Percentiles rank a stretch among this genome's conserved stretches.
phyloP scores from a whole-genome alignment of 1,140 invertebrate genomes.

The Paraescarpia echinospica region DNA sequence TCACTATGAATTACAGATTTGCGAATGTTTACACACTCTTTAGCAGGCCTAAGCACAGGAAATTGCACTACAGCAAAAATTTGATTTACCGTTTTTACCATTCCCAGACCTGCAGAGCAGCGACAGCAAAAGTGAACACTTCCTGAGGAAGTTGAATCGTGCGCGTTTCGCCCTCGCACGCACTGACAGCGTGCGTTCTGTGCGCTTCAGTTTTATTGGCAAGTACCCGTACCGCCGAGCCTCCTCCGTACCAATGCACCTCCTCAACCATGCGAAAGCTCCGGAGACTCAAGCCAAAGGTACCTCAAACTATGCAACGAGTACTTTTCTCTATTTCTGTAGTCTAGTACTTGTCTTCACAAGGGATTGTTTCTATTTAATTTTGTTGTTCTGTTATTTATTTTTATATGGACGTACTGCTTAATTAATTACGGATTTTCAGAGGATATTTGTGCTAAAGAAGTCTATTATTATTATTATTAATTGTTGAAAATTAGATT shows the following conservation, averaged over 20 bases:
- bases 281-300: constrained; percentile 69
- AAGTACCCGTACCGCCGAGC: constrained; percentile 96
- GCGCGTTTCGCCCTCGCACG: constrained; percentile 84
- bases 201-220: constrained; percentile 85
- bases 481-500: too few species aligned
- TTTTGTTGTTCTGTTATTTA: too few species aligned
- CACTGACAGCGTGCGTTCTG: constrained; percentile 70
- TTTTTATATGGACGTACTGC: constrained; percentile 58
- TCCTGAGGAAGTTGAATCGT: constrained; percentile 83
- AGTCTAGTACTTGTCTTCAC: too few species aligned
- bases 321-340: constrained; percentile 66
- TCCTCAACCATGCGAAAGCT: constrained; percentile 44
- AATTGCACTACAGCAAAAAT: too few species aligned
- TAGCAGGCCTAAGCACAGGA: too few species aligned
- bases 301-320: constrained; percentile 85
- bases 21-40: too few species aligned
- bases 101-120: constrained; percentile 81
- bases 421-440: too few species aligned
- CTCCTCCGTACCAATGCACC: constrained; percentile 55
- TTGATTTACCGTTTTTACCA: too few species aligned
- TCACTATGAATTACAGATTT: too few species aligned
- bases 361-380: too few species aligned
- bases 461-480: too few species aligned
- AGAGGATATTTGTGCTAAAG: too few species aligned
- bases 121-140: constrained; percentile 84